phyloP scores from a whole-genome alignment of 2,888 invertebrate genomes.

The Lymantria dispar region DNA sequence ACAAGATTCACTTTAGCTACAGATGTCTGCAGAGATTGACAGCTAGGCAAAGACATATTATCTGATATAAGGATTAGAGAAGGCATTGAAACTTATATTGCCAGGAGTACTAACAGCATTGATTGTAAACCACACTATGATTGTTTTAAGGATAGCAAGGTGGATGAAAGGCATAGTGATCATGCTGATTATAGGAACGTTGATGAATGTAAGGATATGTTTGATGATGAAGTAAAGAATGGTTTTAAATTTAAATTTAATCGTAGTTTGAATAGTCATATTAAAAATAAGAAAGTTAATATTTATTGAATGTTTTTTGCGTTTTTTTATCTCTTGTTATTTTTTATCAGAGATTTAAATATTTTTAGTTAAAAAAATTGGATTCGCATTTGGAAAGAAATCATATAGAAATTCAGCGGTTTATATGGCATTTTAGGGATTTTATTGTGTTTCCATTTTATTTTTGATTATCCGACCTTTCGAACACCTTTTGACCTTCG shows the following conservation, averaged over 20 bases:
- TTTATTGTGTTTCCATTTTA: too few relatives aligned
- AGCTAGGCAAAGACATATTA: slow-evolving; percentile 47
- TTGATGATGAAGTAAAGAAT: slow-evolving; percentile 52
- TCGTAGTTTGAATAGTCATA: slow-evolving; percentile 70
- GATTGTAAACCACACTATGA: slow-evolving; percentile 75
- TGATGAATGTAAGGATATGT: slow-evolving; percentile 48
- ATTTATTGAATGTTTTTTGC: slow-evolving; percentile 23
- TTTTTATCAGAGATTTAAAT: too few relatives aligned
- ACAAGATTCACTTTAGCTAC: slow-evolving; percentile 68
- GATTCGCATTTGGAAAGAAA: too few relatives aligned
- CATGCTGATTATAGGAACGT: slow-evolving; percentile 61
- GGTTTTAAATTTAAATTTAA: slow-evolving; percentile 70
- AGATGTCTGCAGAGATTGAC: slow-evolving; percentile 72
- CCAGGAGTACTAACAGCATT: slow-evolving; percentile 67
- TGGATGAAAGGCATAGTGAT: slow-evolving; percentile 65
- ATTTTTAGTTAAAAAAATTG: too few relatives aligned
- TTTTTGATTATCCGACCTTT: too few relatives aligned
- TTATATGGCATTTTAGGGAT: too few relatives aligned
- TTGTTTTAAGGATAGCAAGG: slow-evolving; percentile 59
- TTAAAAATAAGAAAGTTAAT: slow-evolving; percentile 63
- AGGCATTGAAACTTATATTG: slow-evolving; percentile 58
- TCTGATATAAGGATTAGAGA: slow-evolving; percentile 51
- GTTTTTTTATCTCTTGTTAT: too few relatives aligned
- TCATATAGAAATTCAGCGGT: too few relatives aligned
- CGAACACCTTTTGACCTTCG: too few relatives aligned